Evolutionary conservation across 2,888 invertebrate species (phyloP), one percentile per base, ranked within the genome.

Genomic region (Seira ritae): DNA sequence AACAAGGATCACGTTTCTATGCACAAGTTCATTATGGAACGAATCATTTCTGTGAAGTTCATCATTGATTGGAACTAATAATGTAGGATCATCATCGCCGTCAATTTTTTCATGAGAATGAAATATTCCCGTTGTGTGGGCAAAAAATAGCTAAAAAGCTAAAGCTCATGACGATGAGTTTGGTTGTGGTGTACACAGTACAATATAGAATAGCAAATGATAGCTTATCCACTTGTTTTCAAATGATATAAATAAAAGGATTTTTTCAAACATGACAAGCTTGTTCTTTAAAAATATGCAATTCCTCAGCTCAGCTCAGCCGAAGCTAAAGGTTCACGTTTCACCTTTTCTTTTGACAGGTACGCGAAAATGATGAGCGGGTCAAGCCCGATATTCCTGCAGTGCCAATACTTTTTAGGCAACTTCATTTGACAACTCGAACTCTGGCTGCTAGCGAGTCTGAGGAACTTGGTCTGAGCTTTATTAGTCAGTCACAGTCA

Each of bases 361-460:
- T 15, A 80, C 15, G 42, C 20, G 55, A 70, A 80, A 76, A 80
- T 65, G 20, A 81, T 81, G 74, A 75, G 75, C 71, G 76, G 81
- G 81, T 81, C 81, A 81, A 76, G 71, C 81, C 81, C 81, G 76
- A 55, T 76, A 55, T 76, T 71, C 81, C 81, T 76, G 71, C 71
- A 24, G 72, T 81, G 76, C 55, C 55, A 71, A 76, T 75, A 22
- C 80, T 80, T 76, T 81, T 81, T 76, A 81, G 76, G 81, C 68
- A 81, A 70, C 74, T 81, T 50, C 37, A 76, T 75, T 70, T 76
- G 55, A 71, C 76, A 75, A 65, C 60, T 67, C 55, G 23, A 23
- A 50, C 60, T 15, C 31, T 62, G 50, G 10, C 70, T 70, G 65
- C 55, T 62, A 67, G 79, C 73, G 60, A 77, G 60, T 71, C 24